These are phyloP conservation scores for Trichacis sp. DNA, from an alignment of 2,888 invertebrate species.

Conservation along the genomic window DNA sequence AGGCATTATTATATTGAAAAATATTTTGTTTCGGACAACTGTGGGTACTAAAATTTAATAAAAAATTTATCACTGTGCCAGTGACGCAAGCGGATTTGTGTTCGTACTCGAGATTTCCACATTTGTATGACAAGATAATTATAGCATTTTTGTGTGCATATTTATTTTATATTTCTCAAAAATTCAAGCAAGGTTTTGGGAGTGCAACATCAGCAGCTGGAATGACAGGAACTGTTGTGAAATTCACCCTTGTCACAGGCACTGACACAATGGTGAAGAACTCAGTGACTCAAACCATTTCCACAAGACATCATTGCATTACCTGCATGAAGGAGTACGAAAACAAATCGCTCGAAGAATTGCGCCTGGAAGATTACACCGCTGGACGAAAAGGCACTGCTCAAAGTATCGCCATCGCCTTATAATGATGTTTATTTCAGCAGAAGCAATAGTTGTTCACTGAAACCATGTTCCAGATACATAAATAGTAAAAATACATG, in stretches of 20 bases:
- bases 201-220: conserved; percentile 61
- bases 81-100: too few relatives aligned
- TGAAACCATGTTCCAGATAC: too few relatives aligned
- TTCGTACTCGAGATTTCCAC: too few relatives aligned
- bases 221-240: conserved; percentile 81
- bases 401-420: conserved; percentile 63
- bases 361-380: conserved; percentile 92
- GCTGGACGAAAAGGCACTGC: conserved; percentile 87
- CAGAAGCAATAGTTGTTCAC: not conserved
- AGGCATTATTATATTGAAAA: too few relatives aligned
- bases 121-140: too few relatives aligned
- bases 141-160: too few relatives aligned
- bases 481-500: too few relatives aligned
- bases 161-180: too few relatives aligned
- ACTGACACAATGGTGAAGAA: conserved; percentile 93
- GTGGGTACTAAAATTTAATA: too few relatives aligned
- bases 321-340: conserved; percentile 99
- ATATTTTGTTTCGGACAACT: too few relatives aligned
- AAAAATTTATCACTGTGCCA: too few relatives aligned
- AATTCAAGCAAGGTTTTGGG: conserved; percentile 52
- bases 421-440: not conserved
- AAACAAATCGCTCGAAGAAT: conserved; percentile 91
- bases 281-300: conserved; percentile 86
- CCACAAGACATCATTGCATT: conserved; percentile 95
- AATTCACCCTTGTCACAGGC: conserved; percentile 88